These are phyloP conservation scores for Catharus bicknelli DNA, from an alignment of 2,113 vertebrate species.

Conservation along the genomic window DNA sequence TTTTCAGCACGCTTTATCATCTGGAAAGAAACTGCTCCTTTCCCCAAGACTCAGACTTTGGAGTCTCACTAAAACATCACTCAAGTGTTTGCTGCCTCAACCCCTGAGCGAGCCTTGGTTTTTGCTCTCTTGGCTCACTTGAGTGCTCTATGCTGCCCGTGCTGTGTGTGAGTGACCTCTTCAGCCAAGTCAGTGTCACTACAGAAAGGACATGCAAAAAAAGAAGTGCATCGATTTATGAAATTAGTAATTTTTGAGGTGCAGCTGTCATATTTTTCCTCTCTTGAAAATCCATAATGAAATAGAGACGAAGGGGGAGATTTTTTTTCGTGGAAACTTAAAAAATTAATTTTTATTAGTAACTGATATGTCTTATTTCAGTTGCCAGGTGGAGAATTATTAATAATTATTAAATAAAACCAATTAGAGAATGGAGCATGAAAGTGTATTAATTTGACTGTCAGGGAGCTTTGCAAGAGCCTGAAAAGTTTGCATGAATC, in stretches of 20 bases:
- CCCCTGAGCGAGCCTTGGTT: rapidly evolving
- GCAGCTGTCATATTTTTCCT: background rate
- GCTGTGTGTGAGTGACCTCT: conserved; percentile 43
- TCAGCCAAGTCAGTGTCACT: background rate
- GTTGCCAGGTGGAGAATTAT: background rate
- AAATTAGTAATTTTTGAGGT: rapidly evolving
- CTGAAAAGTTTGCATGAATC: background rate
- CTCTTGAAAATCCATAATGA: background rate
- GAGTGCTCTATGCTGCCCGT: background rate
- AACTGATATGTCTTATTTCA: background rate
- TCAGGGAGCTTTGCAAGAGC: background rate
- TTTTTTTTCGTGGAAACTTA: background rate
- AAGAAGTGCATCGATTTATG: background rate
- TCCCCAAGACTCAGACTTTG: background rate
- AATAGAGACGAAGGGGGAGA: background rate
- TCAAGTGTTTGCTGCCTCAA: background rate
- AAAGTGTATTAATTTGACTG: background rate
- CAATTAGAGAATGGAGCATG: rapidly evolving
- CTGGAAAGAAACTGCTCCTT: background rate
- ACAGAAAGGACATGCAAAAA: background rate
- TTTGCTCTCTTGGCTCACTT: background rate
- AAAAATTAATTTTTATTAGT: background rate
- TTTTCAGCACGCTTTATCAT: background rate
- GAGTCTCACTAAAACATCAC: background rate
- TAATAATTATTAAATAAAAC: background rate